Percentiles rank a stretch among this genome's conserved stretches.
phyloP scores from a whole-genome alignment of 2,113 vertebrate species.

The Glaucidium brasilianum region DNA sequence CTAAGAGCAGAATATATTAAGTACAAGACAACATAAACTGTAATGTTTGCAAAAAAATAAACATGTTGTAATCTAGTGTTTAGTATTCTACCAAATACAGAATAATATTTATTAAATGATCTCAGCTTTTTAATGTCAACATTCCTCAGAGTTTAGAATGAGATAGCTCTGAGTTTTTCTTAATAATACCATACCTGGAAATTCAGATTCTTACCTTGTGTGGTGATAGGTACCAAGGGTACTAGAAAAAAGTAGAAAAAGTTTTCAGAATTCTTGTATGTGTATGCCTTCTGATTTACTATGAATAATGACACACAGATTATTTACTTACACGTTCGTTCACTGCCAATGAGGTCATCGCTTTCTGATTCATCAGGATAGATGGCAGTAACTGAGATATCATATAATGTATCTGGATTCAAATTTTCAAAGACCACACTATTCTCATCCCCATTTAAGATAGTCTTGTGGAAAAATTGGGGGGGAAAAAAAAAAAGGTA shows the following conservation, averaged over 20 bases:
- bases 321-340: constrained; percentile 86
- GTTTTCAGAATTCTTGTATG: constrained; percentile 21
- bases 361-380: constrained; percentile 98
- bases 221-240: constrained; percentile 72
- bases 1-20: not conserved
- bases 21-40: not conserved
- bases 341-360: constrained; percentile 84
- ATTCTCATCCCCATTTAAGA: constrained; percentile 84
- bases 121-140: not conserved
- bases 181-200: not conserved
- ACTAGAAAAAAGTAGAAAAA: constrained; percentile 75
- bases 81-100: not conserved
- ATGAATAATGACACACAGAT: not conserved
- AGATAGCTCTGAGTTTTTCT: not conserved
- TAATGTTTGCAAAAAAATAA: constrained; percentile 8
- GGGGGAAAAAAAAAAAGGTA: not conserved
- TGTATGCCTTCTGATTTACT: not conserved
- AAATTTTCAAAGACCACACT: constrained; percentile 80
- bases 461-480: constrained; percentile 72
- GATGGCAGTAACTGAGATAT: constrained; percentile 90
- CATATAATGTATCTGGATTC: constrained; percentile 86
- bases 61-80: not conserved
- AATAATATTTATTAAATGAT: not conserved
- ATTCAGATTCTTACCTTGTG: constrained; percentile 79
- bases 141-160: not conserved